A percentile compares a stretch with the other conserved stretches of the same genome.
Conservation (phyloP, 2,113 vertebrate genomes). For the Phalacrocorax aristotelis region DNA sequence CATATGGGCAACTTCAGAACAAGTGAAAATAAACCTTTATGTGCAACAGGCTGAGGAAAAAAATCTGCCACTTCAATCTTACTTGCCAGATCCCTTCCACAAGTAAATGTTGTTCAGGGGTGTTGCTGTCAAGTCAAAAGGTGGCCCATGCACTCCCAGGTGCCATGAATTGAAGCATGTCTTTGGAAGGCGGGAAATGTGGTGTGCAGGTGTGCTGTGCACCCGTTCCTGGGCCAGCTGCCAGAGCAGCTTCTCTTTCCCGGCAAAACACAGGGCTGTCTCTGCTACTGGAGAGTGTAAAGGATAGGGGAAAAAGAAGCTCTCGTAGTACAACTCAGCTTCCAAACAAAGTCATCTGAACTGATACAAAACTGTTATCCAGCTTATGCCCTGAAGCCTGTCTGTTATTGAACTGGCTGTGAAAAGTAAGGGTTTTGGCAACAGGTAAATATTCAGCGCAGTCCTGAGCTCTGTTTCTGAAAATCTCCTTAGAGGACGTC, state of each 20-base stretch:
- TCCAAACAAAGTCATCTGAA: background rate
- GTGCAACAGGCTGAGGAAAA: background rate
- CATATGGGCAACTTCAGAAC: background rate
- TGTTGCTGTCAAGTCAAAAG: background rate
- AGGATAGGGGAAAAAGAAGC: background rate
- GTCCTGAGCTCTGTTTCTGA: background rate
- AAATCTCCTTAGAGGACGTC: background rate
- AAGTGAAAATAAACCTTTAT: background rate
- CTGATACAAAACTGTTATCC: background rate
- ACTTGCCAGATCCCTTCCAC: background rate
- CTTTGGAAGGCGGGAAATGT: background rate
- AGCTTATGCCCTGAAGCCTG: background rate
- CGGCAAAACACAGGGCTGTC: fast-evolving
- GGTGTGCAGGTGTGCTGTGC: background rate
- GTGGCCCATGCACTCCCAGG: background rate
- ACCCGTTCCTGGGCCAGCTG: fast-evolving
- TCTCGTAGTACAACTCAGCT: background rate
- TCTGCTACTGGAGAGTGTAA: background rate
- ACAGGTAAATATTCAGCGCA: fast-evolving
- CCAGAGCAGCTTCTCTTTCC: background rate
- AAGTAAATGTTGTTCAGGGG: background rate
- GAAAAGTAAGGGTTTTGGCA: background rate
- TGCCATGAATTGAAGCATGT: fast-evolving
- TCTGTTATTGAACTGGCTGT: background rate
- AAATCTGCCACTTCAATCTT: background rate